Base-by-base conservation (phyloP, 2,113 vertebrate species). In the Myiagra hebetior region DNA sequence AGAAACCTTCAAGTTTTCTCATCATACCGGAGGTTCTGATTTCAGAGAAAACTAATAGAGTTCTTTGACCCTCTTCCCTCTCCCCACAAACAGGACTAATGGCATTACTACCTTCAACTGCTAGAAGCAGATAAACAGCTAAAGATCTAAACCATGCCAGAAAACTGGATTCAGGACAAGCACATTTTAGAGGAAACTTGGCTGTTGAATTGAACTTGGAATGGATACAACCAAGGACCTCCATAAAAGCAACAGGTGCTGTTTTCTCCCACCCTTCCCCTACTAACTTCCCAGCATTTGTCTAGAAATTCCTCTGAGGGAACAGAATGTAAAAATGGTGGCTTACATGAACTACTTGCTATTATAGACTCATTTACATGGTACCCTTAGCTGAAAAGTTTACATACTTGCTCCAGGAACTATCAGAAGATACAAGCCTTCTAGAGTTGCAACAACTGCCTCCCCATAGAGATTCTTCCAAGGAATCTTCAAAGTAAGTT, bases 391-490 rank as follows among this genome's bases (percentile, higher is more conserved):
- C 73, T 46, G 57, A 86, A 84, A 37, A 84, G 76, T 64, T 65
- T 35, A 98, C 99, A 91, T 98, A 99, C 99, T 99, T 97, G 99
- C 98, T 97, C 99, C 99, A 69, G 99, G 99, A 82, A 99, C 99
- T 10, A 99, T 97, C 28, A 99, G 98, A 37, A 99, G 98, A 97
- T 99, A 99, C 13, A 99, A 98, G 53, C 99, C 99, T 57, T 99
- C 99, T 76, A 99, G 91, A 5, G 99, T 99, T 18, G 99, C 99
- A 59, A 99, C 98, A 79, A 99, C 99, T 13, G 99, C 99, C 41
- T 99, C 99, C 3, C 97, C 99, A 90, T 99, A 99, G 24, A 99
- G 98, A 93, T 99, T 99, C 97, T 99, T 99, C 99, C 99, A 99
- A 52, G 99, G 99, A 89, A 99, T 99, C 98, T 99, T 99, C 98